Conservation (phyloP, 35 echinoderm and acorn worm species). For the Strongylocentrotus purpuratus region DNA sequence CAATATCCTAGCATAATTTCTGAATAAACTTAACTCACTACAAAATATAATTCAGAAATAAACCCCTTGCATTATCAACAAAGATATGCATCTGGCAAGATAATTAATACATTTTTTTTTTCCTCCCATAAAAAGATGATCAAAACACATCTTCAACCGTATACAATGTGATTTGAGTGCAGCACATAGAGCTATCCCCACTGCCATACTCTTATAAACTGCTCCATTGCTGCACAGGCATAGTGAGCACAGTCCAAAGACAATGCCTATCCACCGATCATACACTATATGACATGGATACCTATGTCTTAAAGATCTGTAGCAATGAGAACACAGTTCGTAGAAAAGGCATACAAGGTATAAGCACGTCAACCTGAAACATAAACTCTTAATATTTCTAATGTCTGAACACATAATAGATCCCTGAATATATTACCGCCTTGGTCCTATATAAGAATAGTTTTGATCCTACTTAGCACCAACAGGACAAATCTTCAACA, state of each 20-base stretch:
- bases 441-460: background rate
- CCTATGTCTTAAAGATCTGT: background rate
- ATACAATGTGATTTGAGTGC: background rate
- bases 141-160: background rate
- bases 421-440: background rate
- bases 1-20: background rate
- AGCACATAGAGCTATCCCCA: background rate
- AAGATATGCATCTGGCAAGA: background rate
- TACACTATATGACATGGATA: background rate
- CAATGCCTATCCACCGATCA: background rate
- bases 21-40: background rate
- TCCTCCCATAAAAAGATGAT: constrained; percentile 4
- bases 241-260: background rate
- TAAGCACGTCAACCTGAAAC: background rate
- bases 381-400: background rate
- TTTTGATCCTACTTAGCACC: background rate
- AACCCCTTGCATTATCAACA: background rate
- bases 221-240: background rate
- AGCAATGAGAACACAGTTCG: background rate
- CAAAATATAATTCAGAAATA: background rate
- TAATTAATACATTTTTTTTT: background rate
- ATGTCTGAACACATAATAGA: background rate
- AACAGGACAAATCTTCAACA: background rate
- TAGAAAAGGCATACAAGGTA: background rate
- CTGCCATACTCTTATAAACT: background rate